Evolutionary conservation across 1,140 invertebrate species (phyloP), one percentile per base, ranked within the genome.

Genomic region (Drosophila serrata): DNA sequence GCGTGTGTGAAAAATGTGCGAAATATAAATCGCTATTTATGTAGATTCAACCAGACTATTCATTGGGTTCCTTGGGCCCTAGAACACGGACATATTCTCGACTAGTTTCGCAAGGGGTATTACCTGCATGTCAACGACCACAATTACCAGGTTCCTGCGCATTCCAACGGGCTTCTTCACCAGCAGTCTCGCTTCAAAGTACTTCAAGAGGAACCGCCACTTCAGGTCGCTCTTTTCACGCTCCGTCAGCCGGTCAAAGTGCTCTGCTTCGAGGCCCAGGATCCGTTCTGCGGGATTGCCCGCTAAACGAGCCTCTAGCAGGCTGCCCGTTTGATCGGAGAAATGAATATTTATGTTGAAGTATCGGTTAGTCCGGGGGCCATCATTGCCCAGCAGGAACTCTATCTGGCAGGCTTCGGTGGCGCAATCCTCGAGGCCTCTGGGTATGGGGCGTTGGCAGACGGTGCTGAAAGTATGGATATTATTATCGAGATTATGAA

Each of bases 311-410:
- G 93, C 92, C 56, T 94, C 93, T 0, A 81, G 37, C 15, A 95
- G 67, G 15, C 93, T 93, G 7, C 94, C 94, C 22, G 94, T 94
- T 40, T 94, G 94, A 92, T 95, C 94, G 5, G 92, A 90, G 6
- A 95, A 63, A 4, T 91, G 88, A 3, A 95, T 78, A 56, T 84
- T 90, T 6, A 95, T 92, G 81, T 95, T 94, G 59, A 94, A 95
- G 29, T 91, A 91, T 57, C 85, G 91, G 85, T 43, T 93, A 58
- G 13, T 73, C 7, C 81, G 93, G 76, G 46, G 24, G 8, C 74
- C 93, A 81, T 92, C 93, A 75, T 87, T 87, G 12, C 58, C 51
- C 15, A 91, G 19, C 0, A 75, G 74, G 37, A 91, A 82, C 13
- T 57, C 55, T 40, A 85, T 29, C 22, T 79, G 75, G 35, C 91